Evolutionary conservation across 2,113 vertebrate species (phyloP), one percentile per base, ranked within the genome.

Genomic region (Pelobates fuscus): DNA sequence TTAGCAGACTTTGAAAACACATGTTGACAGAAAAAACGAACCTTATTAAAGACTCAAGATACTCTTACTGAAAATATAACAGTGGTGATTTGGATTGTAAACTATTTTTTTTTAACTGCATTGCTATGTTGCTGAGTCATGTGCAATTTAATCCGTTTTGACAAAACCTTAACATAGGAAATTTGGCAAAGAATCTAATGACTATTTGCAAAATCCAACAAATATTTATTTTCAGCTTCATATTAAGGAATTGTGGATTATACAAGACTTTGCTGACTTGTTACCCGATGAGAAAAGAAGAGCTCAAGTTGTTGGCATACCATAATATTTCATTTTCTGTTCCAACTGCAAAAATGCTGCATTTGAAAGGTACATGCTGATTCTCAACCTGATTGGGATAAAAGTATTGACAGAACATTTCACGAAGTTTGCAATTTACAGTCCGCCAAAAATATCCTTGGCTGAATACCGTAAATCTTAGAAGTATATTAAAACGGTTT

Each of bases 171-270:
- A 10, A 32, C 30, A 32, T 5, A 32, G 30, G 30, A 32, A 17
- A 59, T 8, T 20, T 71, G 41, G 69, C 69, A 12, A 71, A 23
- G 11, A 18, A 71, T 18, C 5, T 29, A 29, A 27, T 27, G 54
- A 25, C 37, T 3, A 61, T 3, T 21, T 14, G 11, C 8, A 24
- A 30, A 61, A 49, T 57, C 41, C 37, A 46, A 46, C 20, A 71
- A 29, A 71, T 61, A 71, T 30, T 41, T 70, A 69, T 37, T 7
- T 20, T 15, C 27, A 68, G 23, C 2, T 32, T 68, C n/a, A 55
- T 23, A 23, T 23, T 57, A 69, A 69, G 30, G 21, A 27, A 7
- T 15, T 69, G 66, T 68, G 18, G 49, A 20, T 52, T 67, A 7
- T 60, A 55, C 26, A 25, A 69, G 12, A 1, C 14, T 37, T 59